A percentile compares a stretch with the other conserved stretches of the same genome.
Conservation (phyloP, 2,888 invertebrate genomes). For the Epirrhoe tristata region DNA sequence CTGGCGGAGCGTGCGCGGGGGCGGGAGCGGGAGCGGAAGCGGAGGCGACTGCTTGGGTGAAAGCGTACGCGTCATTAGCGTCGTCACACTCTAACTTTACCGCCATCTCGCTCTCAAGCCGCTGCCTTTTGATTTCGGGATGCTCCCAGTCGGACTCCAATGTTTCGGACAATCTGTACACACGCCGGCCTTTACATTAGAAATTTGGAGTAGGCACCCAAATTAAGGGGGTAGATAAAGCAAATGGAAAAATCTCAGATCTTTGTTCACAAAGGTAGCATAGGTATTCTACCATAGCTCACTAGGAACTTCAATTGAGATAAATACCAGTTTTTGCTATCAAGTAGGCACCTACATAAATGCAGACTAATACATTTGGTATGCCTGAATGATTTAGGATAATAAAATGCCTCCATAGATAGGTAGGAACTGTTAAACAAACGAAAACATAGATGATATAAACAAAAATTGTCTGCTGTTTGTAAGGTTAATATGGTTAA, state of each 20-base stretch:
- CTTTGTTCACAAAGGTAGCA: background rate
- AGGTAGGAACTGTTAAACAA: background rate
- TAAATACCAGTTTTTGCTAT: background rate
- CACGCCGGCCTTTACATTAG: conserved; percentile 55
- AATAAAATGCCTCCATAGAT: too few species aligned
- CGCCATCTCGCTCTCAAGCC: conserved; percentile 86
- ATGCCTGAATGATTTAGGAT: background rate
- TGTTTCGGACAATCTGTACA: conserved; percentile 79
- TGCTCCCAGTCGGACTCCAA: conserved; percentile 78
- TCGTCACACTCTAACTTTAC: conserved; percentile 91
- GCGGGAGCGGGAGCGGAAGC: conserved; percentile 51
- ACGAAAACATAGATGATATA: conserved; percentile 7
- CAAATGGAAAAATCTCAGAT: background rate
- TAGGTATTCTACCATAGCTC: background rate
- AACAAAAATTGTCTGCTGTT: conserved; percentile 25
- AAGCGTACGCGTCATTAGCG: conserved; percentile 88
- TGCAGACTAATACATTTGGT: background rate
- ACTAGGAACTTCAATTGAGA: background rate
- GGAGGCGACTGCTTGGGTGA: conserved; percentile 81
- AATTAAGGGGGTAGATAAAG: background rate
- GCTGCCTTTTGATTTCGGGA: conserved; percentile 79
- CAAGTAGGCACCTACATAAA: background rate
- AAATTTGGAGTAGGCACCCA: conserved; percentile 33
- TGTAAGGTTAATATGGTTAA: conserved; percentile 32
- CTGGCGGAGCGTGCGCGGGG: conserved; percentile 68